Evolutionary conservation across 2,113 vertebrate genomes (phyloP).

Genomic region (Garra rufa): DNA sequence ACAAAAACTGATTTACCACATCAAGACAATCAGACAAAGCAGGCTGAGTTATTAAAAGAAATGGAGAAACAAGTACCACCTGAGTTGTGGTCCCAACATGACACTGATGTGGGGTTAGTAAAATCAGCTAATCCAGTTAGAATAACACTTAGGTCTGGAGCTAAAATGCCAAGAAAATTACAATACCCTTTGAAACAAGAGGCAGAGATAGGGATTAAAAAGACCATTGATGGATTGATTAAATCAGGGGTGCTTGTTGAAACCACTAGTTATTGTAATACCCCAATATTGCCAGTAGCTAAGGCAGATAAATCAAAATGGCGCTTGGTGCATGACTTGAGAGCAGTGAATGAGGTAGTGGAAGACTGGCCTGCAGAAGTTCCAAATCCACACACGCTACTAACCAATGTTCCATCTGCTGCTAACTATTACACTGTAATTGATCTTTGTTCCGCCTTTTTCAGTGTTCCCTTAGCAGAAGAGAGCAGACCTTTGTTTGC

Average conservation of each 20-base stretch:
- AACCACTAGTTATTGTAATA: neutral
- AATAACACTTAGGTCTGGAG: neutral
- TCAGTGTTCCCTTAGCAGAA: conserved; percentile 4
- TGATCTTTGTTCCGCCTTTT: conserved; percentile 8
- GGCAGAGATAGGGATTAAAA: neutral
- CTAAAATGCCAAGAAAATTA: neutral
- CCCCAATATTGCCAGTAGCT: neutral
- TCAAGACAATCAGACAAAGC: too few relatives aligned
- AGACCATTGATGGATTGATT: neutral
- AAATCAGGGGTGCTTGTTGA: neutral
- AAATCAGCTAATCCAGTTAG: neutral
- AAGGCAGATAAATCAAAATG: neutral
- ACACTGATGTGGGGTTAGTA: neutral
- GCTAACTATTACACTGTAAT: conserved; percentile 29
- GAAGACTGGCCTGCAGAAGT: too few relatives aligned
- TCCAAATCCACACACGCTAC: too few relatives aligned
- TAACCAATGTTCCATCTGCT: neutral
- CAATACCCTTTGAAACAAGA: neutral
- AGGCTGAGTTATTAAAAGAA: neutral
- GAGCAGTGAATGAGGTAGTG: neutral
- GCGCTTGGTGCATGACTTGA: neutral
- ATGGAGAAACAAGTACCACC: neutral
- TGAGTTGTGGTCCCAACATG: neutral
- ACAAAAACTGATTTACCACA: too few relatives aligned
- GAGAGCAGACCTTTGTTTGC: neutral